Conservation (phyloP, 2,888 invertebrate genomes). For the Plutella xylostella region DNA sequence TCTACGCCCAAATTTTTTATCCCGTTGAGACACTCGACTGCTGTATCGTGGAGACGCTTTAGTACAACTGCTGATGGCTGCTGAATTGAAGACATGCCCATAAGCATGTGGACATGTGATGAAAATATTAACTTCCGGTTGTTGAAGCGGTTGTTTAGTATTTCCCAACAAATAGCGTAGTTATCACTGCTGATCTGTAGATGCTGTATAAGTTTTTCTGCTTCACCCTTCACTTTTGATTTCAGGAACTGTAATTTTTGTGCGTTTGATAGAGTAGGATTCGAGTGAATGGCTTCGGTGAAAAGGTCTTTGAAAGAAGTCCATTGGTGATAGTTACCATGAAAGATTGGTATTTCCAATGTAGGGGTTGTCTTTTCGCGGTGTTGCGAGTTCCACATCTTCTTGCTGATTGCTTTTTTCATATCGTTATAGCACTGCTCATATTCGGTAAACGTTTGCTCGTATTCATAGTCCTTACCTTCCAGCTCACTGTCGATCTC, state of each 20-base stretch:
- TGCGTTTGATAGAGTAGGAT: neutral
- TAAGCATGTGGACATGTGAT: constrained; percentile 3
- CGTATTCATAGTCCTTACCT: neutral
- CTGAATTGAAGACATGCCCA: constrained; percentile 3
- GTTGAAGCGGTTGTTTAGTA: constrained; percentile 16
- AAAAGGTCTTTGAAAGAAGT: constrained; percentile 17
- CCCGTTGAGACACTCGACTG: constrained; percentile 6
- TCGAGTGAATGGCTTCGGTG: constrained; percentile 15
- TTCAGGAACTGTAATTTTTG: constrained; percentile 9
- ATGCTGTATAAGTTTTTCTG: constrained; percentile 5
- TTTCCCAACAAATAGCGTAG: constrained; percentile 16
- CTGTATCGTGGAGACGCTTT: constrained; percentile 1
- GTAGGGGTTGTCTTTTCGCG: constrained; percentile 10
- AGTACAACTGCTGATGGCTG: constrained; percentile 1
- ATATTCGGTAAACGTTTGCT: neutral
- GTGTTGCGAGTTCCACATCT: neutral
- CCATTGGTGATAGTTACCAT: constrained; percentile 16
- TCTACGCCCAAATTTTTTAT: constrained; percentile 12
- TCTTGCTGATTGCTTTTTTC: neutral
- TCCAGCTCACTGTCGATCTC: neutral
- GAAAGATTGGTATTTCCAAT: constrained; percentile 15
- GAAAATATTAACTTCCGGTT: constrained; percentile 15
- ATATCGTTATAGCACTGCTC: neutral
- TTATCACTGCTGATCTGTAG: constrained; percentile 14
- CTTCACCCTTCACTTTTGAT: neutral